Evolutionary conservation across 2,888 invertebrate genomes (phyloP).

Genomic region (Spodoptera littoralis): DNA sequence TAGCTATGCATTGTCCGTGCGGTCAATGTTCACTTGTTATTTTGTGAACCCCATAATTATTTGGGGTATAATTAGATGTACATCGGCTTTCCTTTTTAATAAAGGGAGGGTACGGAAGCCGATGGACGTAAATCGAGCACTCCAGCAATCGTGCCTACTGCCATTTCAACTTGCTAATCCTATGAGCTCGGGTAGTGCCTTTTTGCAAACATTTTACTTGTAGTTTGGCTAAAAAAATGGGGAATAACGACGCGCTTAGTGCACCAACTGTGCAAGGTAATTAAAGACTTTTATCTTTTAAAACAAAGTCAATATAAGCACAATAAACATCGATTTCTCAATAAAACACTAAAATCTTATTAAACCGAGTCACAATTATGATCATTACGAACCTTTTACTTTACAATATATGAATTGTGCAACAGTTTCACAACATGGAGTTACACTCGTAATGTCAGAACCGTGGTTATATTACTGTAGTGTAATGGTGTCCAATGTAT

Average conservation of each 20-base stretch:
- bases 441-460: constrained; percentile 3
- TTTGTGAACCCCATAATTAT: no score
- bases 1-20: no score
- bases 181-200: no score
- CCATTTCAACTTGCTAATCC: no score
- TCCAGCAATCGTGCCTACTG: no score
- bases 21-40: no score
- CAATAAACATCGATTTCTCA: constrained; percentile 33
- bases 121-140: no score
- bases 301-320: constrained; percentile 8
- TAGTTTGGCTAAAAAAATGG: not conserved
- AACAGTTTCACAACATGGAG: constrained; percentile 16
- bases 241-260: not conserved
- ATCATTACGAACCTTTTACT: constrained; percentile 26
- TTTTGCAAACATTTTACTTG: no score
- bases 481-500: no score
- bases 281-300: not conserved
- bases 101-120: no score
- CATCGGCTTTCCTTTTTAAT: no score
- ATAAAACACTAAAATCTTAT: constrained; percentile 26
- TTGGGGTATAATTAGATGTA: no score
- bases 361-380: constrained; percentile 25
- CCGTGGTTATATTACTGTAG: not conserved
- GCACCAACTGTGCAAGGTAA: not conserved
- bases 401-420: constrained; percentile 24